A percentile compares a stretch with the other conserved stretches of the same genome.
Conservation (phyloP, 1,140 invertebrate species). For the Archegozetes longisetosus region DNA sequence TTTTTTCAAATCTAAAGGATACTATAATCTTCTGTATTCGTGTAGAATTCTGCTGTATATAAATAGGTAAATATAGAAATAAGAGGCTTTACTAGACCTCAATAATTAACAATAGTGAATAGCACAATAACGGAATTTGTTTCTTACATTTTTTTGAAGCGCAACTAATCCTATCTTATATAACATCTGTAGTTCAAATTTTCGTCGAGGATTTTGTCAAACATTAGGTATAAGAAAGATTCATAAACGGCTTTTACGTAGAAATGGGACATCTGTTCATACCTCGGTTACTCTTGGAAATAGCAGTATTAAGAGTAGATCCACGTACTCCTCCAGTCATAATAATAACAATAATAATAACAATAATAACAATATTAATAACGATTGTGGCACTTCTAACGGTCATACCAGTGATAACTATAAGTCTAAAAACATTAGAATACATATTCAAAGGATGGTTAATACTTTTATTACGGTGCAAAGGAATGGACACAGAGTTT, state of each 20-base stretch:
- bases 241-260: background rate
- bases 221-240: slow-evolving; percentile 2
- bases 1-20: slow-evolving; percentile 29
- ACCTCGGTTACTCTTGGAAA: background rate
- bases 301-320: background rate
- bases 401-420: background rate
- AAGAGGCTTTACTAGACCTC: background rate
- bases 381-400: background rate
- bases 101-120: background rate
- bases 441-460: background rate
- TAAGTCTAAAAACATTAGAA: background rate
- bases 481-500: background rate
- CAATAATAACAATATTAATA: background rate
- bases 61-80: too few relatives aligned
- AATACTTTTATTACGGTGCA: background rate
- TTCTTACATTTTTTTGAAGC: slow-evolving; percentile 30
- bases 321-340: background rate
- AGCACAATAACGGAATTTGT: background rate
- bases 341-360: background rate
- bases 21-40: slow-evolving; percentile 68
- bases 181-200: slow-evolving; percentile 70
- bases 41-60: slow-evolving; percentile 67
- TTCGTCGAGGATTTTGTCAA: slow-evolving; percentile 50
- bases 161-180: slow-evolving; percentile 76
- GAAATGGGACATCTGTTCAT: background rate